Percentiles rank a stretch among this genome's conserved stretches.
These are phyloP conservation scores for Oreotrochilus melanogaster DNA, from an alignment of 2,113 vertebrate species.

Conservation along the genomic window DNA sequence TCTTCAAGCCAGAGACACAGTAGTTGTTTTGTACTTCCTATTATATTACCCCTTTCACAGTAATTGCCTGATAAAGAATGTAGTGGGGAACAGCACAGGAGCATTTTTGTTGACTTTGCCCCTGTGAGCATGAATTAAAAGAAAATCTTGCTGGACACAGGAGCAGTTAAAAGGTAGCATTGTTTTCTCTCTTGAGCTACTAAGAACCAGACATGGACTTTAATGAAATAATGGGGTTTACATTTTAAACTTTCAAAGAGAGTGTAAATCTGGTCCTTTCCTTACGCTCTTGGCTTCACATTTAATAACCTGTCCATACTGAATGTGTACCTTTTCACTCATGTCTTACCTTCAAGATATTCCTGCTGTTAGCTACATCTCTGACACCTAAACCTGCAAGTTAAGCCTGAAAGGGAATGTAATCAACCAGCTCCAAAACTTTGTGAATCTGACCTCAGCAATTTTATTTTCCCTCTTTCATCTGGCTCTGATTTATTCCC, in stretches of 20 bases:
- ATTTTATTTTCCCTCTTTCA: not conserved
- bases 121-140: not conserved
- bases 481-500: not conserved
- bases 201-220: not conserved
- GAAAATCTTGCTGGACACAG: not conserved
- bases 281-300: not conserved
- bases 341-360: not conserved
- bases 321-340: not conserved
- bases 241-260: not conserved
- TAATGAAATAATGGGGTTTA: not conserved
- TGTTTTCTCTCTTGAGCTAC: not conserved
- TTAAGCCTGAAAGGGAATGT: not conserved
- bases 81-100: not conserved
- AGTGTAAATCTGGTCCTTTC: not conserved
- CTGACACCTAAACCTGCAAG: not conserved
- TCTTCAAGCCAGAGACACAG: slow-evolving; percentile 9
- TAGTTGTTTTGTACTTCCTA: slow-evolving; percentile 46
- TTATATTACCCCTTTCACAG: not conserved
- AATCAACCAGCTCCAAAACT: not conserved
- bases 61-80: slow-evolving; percentile 5
- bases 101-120: slow-evolving; percentile 32
- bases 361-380: not conserved
- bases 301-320: not conserved
- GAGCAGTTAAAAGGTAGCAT: not conserved
- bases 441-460: not conserved